Evolutionary conservation across 2,797 vertebrate species (phyloP).

Genomic region (Labeo calbasu): DNA sequence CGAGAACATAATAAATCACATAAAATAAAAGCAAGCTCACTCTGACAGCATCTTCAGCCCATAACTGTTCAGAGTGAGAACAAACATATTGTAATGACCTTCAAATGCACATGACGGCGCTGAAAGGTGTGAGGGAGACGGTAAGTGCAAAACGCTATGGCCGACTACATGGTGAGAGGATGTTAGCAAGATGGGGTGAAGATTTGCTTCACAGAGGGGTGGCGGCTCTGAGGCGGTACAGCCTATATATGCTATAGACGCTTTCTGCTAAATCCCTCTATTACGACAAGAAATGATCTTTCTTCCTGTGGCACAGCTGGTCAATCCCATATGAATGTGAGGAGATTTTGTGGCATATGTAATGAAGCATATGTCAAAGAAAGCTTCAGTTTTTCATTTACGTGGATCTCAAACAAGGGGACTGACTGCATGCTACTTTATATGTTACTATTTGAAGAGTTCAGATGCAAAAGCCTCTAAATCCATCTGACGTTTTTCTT

Average conservation of each 20-base stretch:
- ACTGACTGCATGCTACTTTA: not conserved
- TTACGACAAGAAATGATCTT: slow-evolving; percentile 46
- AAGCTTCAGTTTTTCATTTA: slow-evolving; percentile 18
- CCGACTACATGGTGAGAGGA: slow-evolving; percentile 45
- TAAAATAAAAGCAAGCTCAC: slow-evolving; percentile 49
- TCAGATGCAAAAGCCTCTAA: too few relatives aligned
- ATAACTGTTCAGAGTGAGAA: slow-evolving; percentile 35
- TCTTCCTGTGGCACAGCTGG: slow-evolving; percentile 47
- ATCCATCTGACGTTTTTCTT: too few relatives aligned
- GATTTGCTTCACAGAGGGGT: slow-evolving; percentile 53
- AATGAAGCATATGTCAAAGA: slow-evolving; percentile 38
- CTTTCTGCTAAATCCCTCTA: slow-evolving; percentile 50
- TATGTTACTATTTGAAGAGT: not conserved
- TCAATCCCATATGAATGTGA: slow-evolving; percentile 42
- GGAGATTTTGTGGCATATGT: slow-evolving; percentile 41
- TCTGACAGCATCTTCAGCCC: slow-evolving; percentile 12
- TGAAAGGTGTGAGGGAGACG: slow-evolving; percentile 36
- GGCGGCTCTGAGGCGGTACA: slow-evolving; percentile 18
- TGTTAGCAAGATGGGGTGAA: slow-evolving; percentile 42
- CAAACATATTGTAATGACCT: slow-evolving; percentile 47
- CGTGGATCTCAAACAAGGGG: not conserved
- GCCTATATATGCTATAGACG: slow-evolving; percentile 44
- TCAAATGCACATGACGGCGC: slow-evolving; percentile 21
- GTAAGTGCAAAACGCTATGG: slow-evolving; percentile 26
- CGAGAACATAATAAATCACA: slow-evolving; percentile 58